Base-by-base conservation (phyloP, 2,888 invertebrate species). In the Rapana venosa region DNA sequence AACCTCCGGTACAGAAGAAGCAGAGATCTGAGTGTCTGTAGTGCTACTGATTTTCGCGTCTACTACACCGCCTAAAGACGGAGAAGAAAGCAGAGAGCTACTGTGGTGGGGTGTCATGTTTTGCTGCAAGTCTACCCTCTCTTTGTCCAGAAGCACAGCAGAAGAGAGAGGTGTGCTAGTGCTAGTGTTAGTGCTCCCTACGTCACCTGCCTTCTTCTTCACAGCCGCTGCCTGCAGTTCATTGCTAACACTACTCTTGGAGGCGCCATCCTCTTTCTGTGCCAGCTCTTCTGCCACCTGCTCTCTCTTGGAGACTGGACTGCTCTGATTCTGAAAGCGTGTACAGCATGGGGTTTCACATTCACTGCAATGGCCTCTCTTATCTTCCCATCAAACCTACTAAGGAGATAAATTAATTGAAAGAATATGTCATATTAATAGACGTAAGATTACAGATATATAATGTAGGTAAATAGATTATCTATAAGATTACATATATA, bases 131-230 rank as follows among this genome's bases (percentile, higher is more conserved):
- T 35, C 66, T 86, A 66, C 32, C 32, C 32, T 86, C 66, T 66
- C n/a, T n/a, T n/a, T 26, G 32, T 22, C 35, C 61, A 8, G 20
- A 86, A 86, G 86, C 47, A 86, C 22, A 61, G 66, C 32, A 66
- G 66, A 32, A 66, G 35, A 66, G 1, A 66, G 66, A n/a, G 32
- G 66, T 17, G 66, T 35, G 61, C 66, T 81, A 87, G 74, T 47
- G 74, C 47, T 87, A 36, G n/a, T 74, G 74, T 74, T 56, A 87
- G 36, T 87, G 26, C n/a, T 74, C 36, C 22, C 35, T 20, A 8
- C 26, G 17, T 81, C 81, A 83, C 70, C 66, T 89, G 74, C 56
- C 70, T 86, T 89, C 58, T n/a, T 85, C 32, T 77, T 47, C 74
- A 35, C 35, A 58, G 85, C 30, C 4, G 61, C 35, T 56, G 47